Percentiles rank a stretch among this genome's conserved stretches.
phyloP scores from a whole-genome alignment of 2,113 vertebrate species.

The Gambusia affinis region DNA sequence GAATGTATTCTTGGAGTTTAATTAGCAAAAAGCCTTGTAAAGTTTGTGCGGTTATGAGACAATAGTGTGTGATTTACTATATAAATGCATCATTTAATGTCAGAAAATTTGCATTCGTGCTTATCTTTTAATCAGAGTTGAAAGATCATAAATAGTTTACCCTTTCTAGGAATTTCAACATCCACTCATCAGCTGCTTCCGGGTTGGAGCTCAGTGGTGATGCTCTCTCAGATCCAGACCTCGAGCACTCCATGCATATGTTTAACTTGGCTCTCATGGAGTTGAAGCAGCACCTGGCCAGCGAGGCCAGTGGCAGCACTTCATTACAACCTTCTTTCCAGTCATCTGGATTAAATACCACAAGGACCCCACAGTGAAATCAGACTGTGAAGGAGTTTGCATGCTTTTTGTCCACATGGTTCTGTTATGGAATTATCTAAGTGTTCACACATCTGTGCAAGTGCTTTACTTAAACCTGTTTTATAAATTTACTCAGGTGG shows the following conservation, averaged over 20 bases:
- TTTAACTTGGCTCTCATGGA: conserved; percentile 57
- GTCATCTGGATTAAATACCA: conserved; percentile 15
- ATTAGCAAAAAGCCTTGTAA: neutral
- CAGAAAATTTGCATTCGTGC: neutral
- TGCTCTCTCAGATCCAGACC: neutral
- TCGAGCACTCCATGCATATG: conserved; percentile 8
- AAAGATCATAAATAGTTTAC: neutral
- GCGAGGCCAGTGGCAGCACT: conserved; percentile 32
- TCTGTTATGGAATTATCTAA: neutral
- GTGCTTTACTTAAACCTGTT: conserved; percentile 2
- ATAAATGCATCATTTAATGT: neutral
- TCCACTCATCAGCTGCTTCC: neutral
- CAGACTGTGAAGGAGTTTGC: neutral
- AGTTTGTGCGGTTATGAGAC: neutral
- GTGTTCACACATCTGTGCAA: neutral
- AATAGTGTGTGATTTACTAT: neutral
- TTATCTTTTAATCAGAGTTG: neutral
- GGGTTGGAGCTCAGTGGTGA: conserved; percentile 37
- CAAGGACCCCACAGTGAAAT: neutral
- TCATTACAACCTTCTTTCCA: conserved; percentile 31
- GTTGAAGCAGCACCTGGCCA: conserved; percentile 46
- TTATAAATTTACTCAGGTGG: conserved; percentile 9
- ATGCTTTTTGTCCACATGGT: neutral
- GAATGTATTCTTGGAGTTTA: neutral
- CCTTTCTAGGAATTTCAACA: neutral